Base-by-base conservation (phyloP, 2,113 vertebrate genomes). In the Pelodiscus sinensis region DNA sequence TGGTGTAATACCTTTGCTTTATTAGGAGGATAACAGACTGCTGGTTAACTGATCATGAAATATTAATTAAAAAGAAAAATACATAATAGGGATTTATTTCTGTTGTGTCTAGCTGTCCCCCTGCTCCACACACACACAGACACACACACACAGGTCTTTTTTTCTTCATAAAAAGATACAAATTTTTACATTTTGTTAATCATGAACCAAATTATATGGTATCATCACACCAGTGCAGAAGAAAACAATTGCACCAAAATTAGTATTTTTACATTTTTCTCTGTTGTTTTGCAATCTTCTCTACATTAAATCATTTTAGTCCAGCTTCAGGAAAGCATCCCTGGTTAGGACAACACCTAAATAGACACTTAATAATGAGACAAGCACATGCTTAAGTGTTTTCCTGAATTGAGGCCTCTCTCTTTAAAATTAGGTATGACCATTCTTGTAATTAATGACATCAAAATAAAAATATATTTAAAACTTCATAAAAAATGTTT, bases 31-130 rank as follows among this genome's bases (percentile, higher is more conserved):
- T 97, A 98, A 97, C 94, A 97, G 92, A 92, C 94, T 97, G 89
- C 94, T 96, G 95, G 90, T 97, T 98, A 98, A 97, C 94, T 90
- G 92, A 90, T 97, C 95, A 97, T 97, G 94, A 97, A 98, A 97
- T 97, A 97, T 97, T 98, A 96, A 98, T 98, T 98, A 96, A 96
- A 98, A 98, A 97, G 91, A 97, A 97, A 97, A 96, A 97, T 97
- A 97, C 87, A 91, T 92, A 92, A 75, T 84, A 94, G 57, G 81
- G 81, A 95, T 56, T 94, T 92, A 94, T 97, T 95, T 97, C 94
- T 79, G 89, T 95, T 90, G 91, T 93, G 86, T 79, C 90, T 94
- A 68, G 55, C 38, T 94, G 25, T 1, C 86, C 95, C 95, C 91
- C 84, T 85, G 94, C 95, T 92, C 82, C 87, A 71, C 38, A 82